These are phyloP conservation scores for Arvicanthis niloticus DNA, from an alignment of 2,113 vertebrate genomes.

Conservation along the genomic window DNA sequence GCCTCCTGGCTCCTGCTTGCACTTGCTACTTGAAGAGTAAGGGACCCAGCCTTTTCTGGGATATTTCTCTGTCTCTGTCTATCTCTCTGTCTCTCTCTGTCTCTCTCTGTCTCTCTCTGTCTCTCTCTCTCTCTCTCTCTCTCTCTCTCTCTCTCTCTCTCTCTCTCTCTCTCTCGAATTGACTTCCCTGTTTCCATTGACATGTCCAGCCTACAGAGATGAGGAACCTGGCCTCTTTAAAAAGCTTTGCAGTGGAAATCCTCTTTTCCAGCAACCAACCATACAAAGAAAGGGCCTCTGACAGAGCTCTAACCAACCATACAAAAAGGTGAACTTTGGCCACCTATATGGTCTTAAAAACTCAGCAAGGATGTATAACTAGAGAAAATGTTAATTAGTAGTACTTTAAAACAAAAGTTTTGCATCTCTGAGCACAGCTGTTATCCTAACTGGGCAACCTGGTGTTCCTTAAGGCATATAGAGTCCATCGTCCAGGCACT, in stretches of 20 bases:
- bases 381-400: background rate
- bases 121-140: background rate
- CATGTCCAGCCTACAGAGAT: background rate
- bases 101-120: background rate
- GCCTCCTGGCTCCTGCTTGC: background rate
- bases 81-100: background rate
- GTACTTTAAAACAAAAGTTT: background rate
- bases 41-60: too few relatives aligned
- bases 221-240: background rate
- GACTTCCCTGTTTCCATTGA: background rate
- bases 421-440: background rate
- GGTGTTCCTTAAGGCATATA: background rate
- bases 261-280: too few relatives aligned
- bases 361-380: background rate
- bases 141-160: background rate
- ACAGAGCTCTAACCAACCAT: background rate
- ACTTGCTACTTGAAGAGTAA: background rate
- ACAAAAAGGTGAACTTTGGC: background rate
- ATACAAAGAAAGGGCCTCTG: background rate
- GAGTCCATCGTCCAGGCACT: too few relatives aligned
- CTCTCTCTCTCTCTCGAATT: too few relatives aligned
- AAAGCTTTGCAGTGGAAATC: background rate
- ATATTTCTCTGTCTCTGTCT: background rate
- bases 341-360: background rate
- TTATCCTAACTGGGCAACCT: background rate